These are phyloP conservation scores for Chelonus insularis DNA, from an alignment of 1,140 invertebrate species.

Conservation along the genomic window DNA sequence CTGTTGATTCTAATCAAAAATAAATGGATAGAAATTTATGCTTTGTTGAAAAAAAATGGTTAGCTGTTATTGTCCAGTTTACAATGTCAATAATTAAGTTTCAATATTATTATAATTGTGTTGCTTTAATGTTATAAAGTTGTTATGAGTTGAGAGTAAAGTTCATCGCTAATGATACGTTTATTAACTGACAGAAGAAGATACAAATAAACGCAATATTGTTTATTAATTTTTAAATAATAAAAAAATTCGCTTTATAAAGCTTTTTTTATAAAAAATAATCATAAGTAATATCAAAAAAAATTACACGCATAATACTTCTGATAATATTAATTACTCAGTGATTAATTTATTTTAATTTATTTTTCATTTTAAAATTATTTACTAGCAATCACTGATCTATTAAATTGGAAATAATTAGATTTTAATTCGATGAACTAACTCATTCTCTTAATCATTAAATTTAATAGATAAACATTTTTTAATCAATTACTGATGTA, in stretches of 20 bases:
- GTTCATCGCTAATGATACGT: constrained; percentile 16
- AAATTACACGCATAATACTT: neutral
- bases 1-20: neutral
- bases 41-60: neutral
- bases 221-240: constrained; percentile 23
- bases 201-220: neutral
- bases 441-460: too few species aligned
- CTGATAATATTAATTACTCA: too few species aligned
- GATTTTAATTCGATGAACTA: too few species aligned
- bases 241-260: neutral
- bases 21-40: neutral
- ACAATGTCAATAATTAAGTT: constrained; percentile 11
- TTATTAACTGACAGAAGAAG: constrained; percentile 3
- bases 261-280: neutral
- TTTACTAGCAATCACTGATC: neutral
- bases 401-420: neutral
- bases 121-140: neutral
- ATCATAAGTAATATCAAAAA: neutral
- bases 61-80: too few species aligned
- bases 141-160: constrained; percentile 16
- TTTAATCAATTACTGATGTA: too few species aligned
- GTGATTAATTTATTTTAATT: neutral
- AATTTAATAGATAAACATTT: too few species aligned
- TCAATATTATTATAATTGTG: neutral
- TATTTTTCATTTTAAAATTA: neutral